Conservation (phyloP, 2,797 vertebrate genomes). For the Poecilia velifera region DNA sequence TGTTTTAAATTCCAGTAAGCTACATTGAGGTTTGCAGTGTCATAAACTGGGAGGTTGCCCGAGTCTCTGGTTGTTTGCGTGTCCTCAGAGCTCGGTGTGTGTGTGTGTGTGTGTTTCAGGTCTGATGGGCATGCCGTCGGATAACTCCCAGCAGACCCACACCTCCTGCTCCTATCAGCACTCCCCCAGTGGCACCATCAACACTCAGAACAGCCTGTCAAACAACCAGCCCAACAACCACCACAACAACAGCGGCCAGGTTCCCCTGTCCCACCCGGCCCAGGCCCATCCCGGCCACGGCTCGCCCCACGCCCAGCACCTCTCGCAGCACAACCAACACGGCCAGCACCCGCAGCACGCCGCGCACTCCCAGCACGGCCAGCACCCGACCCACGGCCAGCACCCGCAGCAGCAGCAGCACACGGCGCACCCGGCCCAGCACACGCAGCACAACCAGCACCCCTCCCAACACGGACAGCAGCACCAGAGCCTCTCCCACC, state of each 20-base stretch:
- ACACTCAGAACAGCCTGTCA: constrained; percentile 88
- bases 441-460: constrained; percentile 84
- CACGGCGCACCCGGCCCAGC: constrained; percentile 80
- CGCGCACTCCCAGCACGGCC: constrained; percentile 79
- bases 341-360: constrained; percentile 71
- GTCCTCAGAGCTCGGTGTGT: constrained; percentile 10
- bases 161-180: constrained; percentile 94
- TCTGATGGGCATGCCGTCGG: constrained; percentile 89
- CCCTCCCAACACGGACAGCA: constrained; percentile 84
- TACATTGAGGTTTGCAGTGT: background rate
- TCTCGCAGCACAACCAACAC: constrained; percentile 82
- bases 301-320: constrained; percentile 83
- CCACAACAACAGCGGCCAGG: constrained; percentile 85
- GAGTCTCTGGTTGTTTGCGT: background rate
- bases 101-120: constrained; percentile 71
- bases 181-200: constrained; percentile 88
- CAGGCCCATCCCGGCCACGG: constrained; percentile 84
- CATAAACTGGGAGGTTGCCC: background rate
- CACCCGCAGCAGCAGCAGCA: constrained; percentile 83
- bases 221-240: constrained; percentile 88
- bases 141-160: constrained; percentile 90
- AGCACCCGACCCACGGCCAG: constrained; percentile 79
- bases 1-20: background rate
- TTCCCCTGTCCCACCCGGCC: constrained; percentile 87
- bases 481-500: constrained; percentile 87